Percentiles rank a stretch among this genome's conserved stretches.
These are phyloP conservation scores for Harpegnathos saltator DNA, from an alignment of 1,140 invertebrate genomes.

Conservation along the genomic window DNA sequence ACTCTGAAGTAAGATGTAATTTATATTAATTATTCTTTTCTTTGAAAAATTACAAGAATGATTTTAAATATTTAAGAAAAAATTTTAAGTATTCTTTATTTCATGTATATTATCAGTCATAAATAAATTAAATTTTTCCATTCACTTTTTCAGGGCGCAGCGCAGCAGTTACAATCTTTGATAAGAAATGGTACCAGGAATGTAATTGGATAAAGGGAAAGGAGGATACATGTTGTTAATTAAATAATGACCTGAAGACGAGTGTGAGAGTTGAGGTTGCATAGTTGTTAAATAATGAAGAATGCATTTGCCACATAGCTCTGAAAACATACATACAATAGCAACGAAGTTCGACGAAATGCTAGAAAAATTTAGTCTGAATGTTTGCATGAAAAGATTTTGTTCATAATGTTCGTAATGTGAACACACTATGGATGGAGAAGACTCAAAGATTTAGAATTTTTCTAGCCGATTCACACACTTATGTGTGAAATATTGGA, in stretches of 20 bases:
- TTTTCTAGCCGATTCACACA: too few relatives aligned
- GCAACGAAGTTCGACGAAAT: conserved; percentile 16
- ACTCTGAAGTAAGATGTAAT: too few relatives aligned
- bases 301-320: background rate
- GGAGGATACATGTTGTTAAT: background rate
- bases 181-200: conserved; percentile 83
- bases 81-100: too few relatives aligned
- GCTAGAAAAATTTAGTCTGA: conserved; percentile 28
- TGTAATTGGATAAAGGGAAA: conserved; percentile 56
- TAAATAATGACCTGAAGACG: conserved; percentile 16
- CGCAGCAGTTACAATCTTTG: conserved; percentile 85
- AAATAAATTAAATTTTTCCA: background rate
- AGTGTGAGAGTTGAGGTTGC: conserved; percentile 24
- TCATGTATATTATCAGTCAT: background rate
- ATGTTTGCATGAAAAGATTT: conserved; percentile 22
- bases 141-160: conserved; percentile 83
- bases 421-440: background rate
- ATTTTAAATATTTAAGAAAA: too few relatives aligned
- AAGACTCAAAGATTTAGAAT: background rate
- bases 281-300: conserved; percentile 12
- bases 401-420: conserved; percentile 17
- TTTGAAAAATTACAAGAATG: too few relatives aligned
- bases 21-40: too few relatives aligned
- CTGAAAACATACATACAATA: conserved; percentile 27
- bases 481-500: too few relatives aligned